Base-by-base conservation (phyloP, 2,113 vertebrate species). In the Sminthopsis crassicaudata region DNA sequence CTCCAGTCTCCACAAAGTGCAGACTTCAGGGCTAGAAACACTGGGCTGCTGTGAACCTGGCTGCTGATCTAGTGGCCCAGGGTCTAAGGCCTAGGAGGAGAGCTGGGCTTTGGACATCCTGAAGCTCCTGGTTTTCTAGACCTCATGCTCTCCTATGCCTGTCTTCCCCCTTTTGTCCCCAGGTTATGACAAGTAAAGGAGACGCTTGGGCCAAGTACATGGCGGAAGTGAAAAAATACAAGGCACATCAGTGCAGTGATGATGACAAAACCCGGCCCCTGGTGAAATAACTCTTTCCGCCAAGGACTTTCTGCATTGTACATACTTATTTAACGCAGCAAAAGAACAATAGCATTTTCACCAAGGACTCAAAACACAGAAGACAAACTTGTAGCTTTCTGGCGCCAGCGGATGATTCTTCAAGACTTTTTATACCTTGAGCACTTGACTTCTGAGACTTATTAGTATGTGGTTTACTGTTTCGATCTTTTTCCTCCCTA, bases 201-300 rank as follows among this genome's bases (percentile, higher is more conserved):
- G 99, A 99, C 42, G 99, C 99, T 9, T 99, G 99, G 99, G 99
- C 99, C 96, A 99, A 99, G 98, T 99, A 99, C 99, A 99, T 99
- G 99, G 99, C 99, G 14, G 99, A 99, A 98, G 99, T 99, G 98
- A 99, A 99, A 99, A 99, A 99, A 98, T 99, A 99, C 98, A 99
- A 99, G 99, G 99, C 99, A 91, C 99, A 99, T 95, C 99, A 99
- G 99, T 99, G 99, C 97, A 99, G 99, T 0, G 99, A 99, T 7
- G 99, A 99, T 52, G 99, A 99, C 98, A 99, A 99, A 98, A 99
- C 99, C 97, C 98, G 99, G 89, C 99, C 99, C 94, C 98, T 99
- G 98, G 99, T 99, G 97, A 99, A 99, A 99, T 99, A 99, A 98
- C 97, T 96, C 95, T 96, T 91, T 23, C 11, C 94, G 95, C 95